Evolutionary conservation across 2,888 invertebrate species (phyloP), one percentile per base, ranked within the genome.

Genomic region (Anthoptus insignis): DNA sequence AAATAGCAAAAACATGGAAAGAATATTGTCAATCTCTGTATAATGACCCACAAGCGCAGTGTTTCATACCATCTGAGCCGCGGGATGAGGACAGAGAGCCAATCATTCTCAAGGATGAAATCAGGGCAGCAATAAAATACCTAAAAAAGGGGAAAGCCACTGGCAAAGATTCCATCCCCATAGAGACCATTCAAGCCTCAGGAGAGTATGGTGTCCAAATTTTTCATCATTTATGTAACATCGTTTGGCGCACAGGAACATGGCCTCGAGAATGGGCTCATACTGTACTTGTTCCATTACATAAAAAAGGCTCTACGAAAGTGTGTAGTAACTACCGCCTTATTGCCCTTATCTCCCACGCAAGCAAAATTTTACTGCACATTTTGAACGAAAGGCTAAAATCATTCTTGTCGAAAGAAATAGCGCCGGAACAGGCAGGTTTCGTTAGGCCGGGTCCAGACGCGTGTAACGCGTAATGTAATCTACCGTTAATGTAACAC

Each of bases 201-300:
- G 49, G 16, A n/a, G 27, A 29, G 6, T 22, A 22, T 22, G 49
- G 49, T n/a, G 13, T 50, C 13, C n/a, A 50, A 5, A 50, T 50
- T 8, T 50, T 50, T 8, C 27, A 50, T 16, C 49, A 13, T 5
- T 37, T 69, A 7, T 72, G 70, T 39, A 66, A 58, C 9, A 60
- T 50, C 9, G 59, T 70, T 29, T 71, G 66, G 70, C 59, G 3
- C 0, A 61, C 71, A 6, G 68, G 67, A 2, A 39, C 4, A 16
- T 73, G 73, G 71, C 73, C 70, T 0, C 3, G 9, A 2, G 68
- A 71, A 7, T 73, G 72, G 73, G 11, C 67, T 4, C 65, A 71
- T 11, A 32, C 32, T 11, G 11, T 9, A 5, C 9, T 32, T 9
- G 9, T 32, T 9, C 32, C 32, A 11, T 11, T 32, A 11, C 32